These are phyloP conservation scores for Neofelis nebulosa DNA, from an alignment of 2,113 vertebrate genomes.

Conservation along the genomic window DNA sequence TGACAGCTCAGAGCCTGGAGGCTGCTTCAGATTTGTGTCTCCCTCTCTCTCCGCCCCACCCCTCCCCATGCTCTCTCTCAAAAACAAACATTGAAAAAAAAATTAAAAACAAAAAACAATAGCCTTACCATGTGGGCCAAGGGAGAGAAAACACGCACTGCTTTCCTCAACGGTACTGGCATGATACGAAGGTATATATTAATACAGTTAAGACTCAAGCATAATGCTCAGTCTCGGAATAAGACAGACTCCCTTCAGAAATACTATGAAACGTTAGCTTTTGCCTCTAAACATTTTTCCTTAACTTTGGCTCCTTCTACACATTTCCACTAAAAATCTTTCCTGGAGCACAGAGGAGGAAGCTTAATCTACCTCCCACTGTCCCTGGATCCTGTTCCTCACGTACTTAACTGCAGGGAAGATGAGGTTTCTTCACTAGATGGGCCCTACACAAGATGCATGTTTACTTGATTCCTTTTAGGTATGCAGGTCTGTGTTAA, in stretches of 20 bases:
- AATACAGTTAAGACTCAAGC: not conserved
- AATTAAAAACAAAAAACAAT: not conserved
- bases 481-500: not conserved
- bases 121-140: not conserved
- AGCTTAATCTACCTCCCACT: not conserved
- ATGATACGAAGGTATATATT: not conserved
- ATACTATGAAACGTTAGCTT: not conserved
- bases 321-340: not conserved
- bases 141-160: not conserved
- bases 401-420: not conserved
- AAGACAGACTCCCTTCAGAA: not conserved
- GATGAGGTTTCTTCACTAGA: not conserved
- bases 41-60: no score
- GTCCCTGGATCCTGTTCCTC: not conserved
- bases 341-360: not conserved
- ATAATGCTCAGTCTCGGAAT: not conserved
- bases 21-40: no score
- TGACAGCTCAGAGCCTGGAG: no score
- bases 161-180: not conserved
- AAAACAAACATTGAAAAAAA: no score
- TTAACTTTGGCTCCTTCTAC: not conserved
- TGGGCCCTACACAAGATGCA: not conserved
- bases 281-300: not conserved
- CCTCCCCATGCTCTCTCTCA: no score
- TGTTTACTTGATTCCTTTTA: not conserved